Base-by-base conservation (phyloP, 2,113 vertebrate species). In the Synchiropus splendidus region DNA sequence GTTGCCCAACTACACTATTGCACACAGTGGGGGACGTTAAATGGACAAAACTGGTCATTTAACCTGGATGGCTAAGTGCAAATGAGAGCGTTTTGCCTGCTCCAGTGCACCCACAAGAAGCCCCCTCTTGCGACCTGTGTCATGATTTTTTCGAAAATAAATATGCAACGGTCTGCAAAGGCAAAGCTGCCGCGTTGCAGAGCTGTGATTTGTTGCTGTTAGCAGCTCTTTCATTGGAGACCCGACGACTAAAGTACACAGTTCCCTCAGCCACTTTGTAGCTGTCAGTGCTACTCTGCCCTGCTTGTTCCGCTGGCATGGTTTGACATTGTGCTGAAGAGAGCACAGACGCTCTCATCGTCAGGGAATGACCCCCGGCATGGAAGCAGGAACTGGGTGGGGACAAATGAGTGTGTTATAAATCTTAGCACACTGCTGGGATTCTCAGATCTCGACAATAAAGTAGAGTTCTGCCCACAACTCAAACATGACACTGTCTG, bases 201-300 rank as follows among this genome's bases (percentile, higher is more conserved):
- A 67, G 61, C 54, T 67, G 62, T 65, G 64, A 67, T 73, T 70
- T 74, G 72, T 71, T 69, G 71, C 64, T 62, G 70, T 74, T 66
- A 72, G 71, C 54, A 54, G 64, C 45, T 47, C 39, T 55, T 73
- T 69, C 46, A 69, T 72, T 73, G 68, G 59, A 70, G 72, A 64
- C 68, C 64, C 45, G 50, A 62, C 36, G 38, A 65, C 61, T 64
- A 61, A 79, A 74, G 63, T 64, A 72, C 72, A 72, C 64, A 75
- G 65, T 78, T 68, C 64, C 68, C 67, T 73, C 53, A 74, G 72
- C 61, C 67, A 72, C 74, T 74, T 74, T 72, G 68, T 70, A 71
- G 64, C 73, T 72, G 73, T 77, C 79, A 72, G 50, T 61, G 72
- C 64, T 42, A 38, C 64, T 67, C 54, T 73, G 62, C 60, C 36